phyloP scores from a whole-genome alignment of 53 echinoderm and acorn worm genomes.

The Hippasteria phrygiana region DNA sequence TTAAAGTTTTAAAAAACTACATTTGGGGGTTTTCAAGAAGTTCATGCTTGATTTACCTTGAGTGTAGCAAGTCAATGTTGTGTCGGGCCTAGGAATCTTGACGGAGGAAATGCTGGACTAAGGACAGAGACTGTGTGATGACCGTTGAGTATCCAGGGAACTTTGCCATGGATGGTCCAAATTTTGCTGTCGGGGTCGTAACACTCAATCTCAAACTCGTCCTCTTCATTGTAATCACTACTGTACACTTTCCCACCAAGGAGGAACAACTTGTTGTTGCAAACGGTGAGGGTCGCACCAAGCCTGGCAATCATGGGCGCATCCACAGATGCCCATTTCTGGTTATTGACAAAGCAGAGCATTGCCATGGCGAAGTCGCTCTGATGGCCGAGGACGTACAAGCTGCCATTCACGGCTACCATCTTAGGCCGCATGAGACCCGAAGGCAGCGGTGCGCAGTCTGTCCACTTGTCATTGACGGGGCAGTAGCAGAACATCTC shows the following conservation, averaged over 20 bases:
- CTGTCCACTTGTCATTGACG: background rate
- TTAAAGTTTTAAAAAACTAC: no score
- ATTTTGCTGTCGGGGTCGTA: slow-evolving; percentile 52
- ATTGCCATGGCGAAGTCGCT: slow-evolving; percentile 49
- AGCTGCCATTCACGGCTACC: slow-evolving; percentile 21
- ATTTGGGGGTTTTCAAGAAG: no score
- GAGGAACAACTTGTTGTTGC: slow-evolving; percentile 67
- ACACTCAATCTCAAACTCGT: slow-evolving; percentile 53
- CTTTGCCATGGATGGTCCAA: slow-evolving; percentile 59
- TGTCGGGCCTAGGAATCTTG: slow-evolving; percentile 56
- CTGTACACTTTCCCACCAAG: slow-evolving; percentile 45
- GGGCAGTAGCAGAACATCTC: slow-evolving; percentile 59
- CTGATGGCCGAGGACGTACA: slow-evolving; percentile 59
- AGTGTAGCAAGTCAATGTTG: slow-evolving; percentile 59
- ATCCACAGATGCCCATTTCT: slow-evolving; percentile 33
- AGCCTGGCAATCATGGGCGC: slow-evolving; percentile 45
- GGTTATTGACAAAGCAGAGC: slow-evolving; percentile 8
- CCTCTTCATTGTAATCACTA: slow-evolving; percentile 34
- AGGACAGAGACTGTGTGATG: slow-evolving; percentile 42
- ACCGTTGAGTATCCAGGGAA: slow-evolving; percentile 14
- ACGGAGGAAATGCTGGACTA: slow-evolving; percentile 44
- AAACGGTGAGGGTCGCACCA: slow-evolving; percentile 30
- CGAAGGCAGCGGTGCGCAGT: slow-evolving; percentile 12
- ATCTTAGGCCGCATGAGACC: slow-evolving; percentile 37
- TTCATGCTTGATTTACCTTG: no score